A percentile compares a stretch with the other conserved stretches of the same genome.
phyloP scores from a whole-genome alignment of 2,113 vertebrate genomes.

The Petroica traversi region DNA sequence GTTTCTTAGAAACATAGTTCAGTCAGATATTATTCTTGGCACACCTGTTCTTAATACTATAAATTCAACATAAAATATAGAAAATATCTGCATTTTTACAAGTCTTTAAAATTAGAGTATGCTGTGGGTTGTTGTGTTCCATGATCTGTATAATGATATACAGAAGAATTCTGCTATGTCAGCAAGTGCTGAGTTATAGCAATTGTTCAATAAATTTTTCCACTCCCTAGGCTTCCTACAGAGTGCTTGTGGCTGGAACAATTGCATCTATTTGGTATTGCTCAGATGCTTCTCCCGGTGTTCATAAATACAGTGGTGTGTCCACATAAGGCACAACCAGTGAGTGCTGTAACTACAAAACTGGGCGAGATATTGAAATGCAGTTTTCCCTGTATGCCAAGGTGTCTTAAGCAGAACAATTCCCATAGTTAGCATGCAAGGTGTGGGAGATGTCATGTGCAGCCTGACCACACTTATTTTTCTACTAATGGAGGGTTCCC shows the following conservation, averaged over 20 bases:
- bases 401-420: background rate
- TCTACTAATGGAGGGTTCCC: background rate
- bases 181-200: background rate
- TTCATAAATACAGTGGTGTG: background rate
- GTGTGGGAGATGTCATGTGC: background rate
- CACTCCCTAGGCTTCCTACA: background rate
- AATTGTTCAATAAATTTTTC: background rate
- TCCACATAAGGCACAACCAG: background rate
- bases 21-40: background rate
- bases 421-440: background rate
- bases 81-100: background rate
- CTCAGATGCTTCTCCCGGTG: background rate
- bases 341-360: background rate
- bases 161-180: background rate
- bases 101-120: background rate
- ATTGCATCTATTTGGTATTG: background rate
- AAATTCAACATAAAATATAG: background rate
- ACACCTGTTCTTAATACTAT: background rate
- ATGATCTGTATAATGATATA: background rate
- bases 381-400: background rate
- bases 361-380: background rate
- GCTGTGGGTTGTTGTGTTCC: background rate
- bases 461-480: background rate
- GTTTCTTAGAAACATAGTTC: background rate
- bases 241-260: background rate